Base-by-base conservation (phyloP, 2,888 invertebrate species). In the Smittia sp. region DNA sequence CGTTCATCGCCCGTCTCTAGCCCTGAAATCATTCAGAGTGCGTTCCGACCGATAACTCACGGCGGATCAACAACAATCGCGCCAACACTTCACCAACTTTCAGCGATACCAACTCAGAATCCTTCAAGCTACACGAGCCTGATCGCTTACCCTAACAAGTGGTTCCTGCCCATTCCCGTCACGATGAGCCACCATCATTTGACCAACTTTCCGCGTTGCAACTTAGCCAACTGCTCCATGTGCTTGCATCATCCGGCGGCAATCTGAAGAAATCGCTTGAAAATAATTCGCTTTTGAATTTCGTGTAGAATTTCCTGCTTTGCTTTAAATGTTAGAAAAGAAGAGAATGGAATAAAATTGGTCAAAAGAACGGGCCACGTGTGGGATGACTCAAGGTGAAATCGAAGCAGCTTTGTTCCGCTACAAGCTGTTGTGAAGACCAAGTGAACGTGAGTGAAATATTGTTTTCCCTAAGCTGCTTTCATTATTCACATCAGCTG, bases 191-290 rank as follows among this genome's bases (percentile, higher is more conserved):
- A 76, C 78, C 80, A 32, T 84, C 83, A 41, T 82, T 83, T 66
- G 76, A 83, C 76, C 80, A 82, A 77, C 79, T 83, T 83, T 22
- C 84, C 86, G 84, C 85, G 74, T 80, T 85, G 74, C 80, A 81
- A 77, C 80, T 83, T 22, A 82, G 85, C 69, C 81, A 83, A 82
- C 74, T 82, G 81, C 77, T 58, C 72, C 13, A 72, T 72, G 58
- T 72, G 72, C 22, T 62, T 72, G 62, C 58, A 62, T 72, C 72
- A 72, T 72, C 72, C 72, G 22, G 39, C 72, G 3, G 32, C 69
- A 25, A 22, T 69, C 3, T 69, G 54, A 63, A 24, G 13, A 63
- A 9, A 63, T 9, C 32, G 46, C 4, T 6, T 6, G n/a, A 46
- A 46, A 46, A 46, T n/a, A 6, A 46, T 46, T 46, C n/a, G 46